Conservation (phyloP, 2,888 invertebrate species). For the Lydus trimaculatus region DNA sequence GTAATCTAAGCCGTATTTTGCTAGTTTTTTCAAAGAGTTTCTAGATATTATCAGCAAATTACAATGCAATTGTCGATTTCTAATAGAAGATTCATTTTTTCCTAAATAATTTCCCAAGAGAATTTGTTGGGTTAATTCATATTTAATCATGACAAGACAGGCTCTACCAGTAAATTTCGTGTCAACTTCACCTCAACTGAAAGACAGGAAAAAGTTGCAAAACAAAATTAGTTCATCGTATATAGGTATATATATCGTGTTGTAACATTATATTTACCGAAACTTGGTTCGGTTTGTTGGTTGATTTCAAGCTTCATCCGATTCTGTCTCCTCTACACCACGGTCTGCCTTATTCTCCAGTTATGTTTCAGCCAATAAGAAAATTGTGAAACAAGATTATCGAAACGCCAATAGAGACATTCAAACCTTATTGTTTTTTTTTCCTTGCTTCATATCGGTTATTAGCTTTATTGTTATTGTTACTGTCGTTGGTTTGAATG, state of each 20-base stretch:
- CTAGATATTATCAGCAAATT: too few species aligned
- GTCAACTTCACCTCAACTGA: neutral
- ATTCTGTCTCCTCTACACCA: neutral
- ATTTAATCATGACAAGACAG: neutral
- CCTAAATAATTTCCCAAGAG: too few species aligned
- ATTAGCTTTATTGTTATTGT: slow-evolving; percentile 1
- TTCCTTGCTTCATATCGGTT: neutral
- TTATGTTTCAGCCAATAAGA: neutral
- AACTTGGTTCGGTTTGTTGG: neutral
- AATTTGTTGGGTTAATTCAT: neutral
- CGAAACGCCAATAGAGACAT: neutral
- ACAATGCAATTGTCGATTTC: too few species aligned
- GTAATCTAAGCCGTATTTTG: too few species aligned
- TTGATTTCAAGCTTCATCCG: neutral
- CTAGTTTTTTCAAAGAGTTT: too few species aligned
- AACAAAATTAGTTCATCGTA: neutral
- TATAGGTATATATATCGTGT: neutral
- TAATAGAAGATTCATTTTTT: too few species aligned
- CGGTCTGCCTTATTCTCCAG: neutral
- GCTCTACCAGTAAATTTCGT: neutral
- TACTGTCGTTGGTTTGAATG: neutral
- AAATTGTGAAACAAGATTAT: neutral
- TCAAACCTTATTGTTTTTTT: neutral
- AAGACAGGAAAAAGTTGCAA: neutral
- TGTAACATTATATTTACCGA: neutral